Evolutionary conservation across 2,888 invertebrate species (phyloP), one percentile per base, ranked within the genome.

Genomic region (Amiota mariae): DNA sequence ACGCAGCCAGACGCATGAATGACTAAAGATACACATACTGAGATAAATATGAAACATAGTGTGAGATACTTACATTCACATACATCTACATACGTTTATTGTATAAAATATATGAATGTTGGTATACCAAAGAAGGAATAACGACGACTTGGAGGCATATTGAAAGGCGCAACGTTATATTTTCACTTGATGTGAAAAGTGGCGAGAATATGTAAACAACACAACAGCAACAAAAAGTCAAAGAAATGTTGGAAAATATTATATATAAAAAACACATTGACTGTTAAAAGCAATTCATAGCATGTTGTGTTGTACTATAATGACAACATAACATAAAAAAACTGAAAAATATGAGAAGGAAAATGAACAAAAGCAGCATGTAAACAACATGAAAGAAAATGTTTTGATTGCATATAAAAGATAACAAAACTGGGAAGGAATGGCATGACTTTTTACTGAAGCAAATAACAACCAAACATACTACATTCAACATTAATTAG

Each of bases 181-280:
- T 59, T 59, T 78, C 85, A 85, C 83, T 83, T 83, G 84, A 83
- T 85, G 85, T 80, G 79, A 78, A 83, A 81, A 83, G 85, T 83
- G 82, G 73, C 79, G 83, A 79, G 84, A 82, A 85, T 80, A 80
- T 82, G 76, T 79, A 59, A 46, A 54, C 11, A 24, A 54, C 8
- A 54, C 8, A 13, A 48, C 57, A 56, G 59, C 63, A 24, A 70
- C 18, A 59, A 18, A 59, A 15, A 20, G 13, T 54, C 13, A 9
- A 59, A 20, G 59, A 59, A 59, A 59, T 59, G 59, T 8, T 15
- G 18, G 59, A 59, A 59, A 59, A 59, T 59, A n/a, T 51, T 51
- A 6, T n/a, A 12, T 6, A n/a, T n/a, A 59, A 59, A 57, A 59
- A 36, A 36, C 36, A 18, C 59, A 20, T 18, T 24, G 10, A 59